Percentiles rank a stretch among this genome's conserved stretches.
These are phyloP conservation scores for Clepsis dumicolana DNA, from an alignment of 2,888 invertebrate species.

Conservation along the genomic window DNA sequence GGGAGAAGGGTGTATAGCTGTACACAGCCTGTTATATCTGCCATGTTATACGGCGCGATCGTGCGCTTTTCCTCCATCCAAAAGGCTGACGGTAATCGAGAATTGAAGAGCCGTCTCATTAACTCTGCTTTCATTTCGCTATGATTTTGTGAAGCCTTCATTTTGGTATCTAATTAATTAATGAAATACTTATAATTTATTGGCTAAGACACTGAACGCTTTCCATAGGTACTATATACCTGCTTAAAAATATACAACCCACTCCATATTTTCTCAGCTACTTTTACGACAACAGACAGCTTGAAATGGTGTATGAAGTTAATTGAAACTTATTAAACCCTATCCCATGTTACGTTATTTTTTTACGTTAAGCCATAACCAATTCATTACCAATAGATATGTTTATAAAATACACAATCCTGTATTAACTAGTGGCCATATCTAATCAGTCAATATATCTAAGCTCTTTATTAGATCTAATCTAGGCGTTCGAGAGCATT, in stretches of 20 bases:
- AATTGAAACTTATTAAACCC: not conserved
- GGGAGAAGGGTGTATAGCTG: conserved; percentile 43
- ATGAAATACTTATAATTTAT: not conserved
- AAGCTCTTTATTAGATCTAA: conserved; percentile 21
- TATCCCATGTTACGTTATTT: too few relatives aligned
- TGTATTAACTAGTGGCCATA: conserved; percentile 1
- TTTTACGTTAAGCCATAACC: too few relatives aligned
- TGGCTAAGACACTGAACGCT: not conserved
- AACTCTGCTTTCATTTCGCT: conserved; percentile 28
- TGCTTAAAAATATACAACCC: not conserved
- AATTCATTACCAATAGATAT: not conserved
- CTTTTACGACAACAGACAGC: not conserved
- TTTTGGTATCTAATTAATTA: not conserved
- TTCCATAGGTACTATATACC: not conserved
- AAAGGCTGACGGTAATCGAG: conserved; percentile 14
- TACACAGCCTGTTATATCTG: conserved; percentile 31
- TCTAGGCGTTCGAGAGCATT: conserved; percentile 11
- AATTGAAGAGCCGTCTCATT: conserved; percentile 37
- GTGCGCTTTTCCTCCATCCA: conserved; percentile 31
- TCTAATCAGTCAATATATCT: not conserved
- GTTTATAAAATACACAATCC: not conserved
- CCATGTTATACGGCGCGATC: conserved; percentile 12
- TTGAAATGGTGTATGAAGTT: not conserved
- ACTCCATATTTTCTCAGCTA: not conserved
- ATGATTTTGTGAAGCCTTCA: not conserved